Conservation (phyloP, 2,797 vertebrate genomes). For the Tenualosa thibaudeaui region DNA sequence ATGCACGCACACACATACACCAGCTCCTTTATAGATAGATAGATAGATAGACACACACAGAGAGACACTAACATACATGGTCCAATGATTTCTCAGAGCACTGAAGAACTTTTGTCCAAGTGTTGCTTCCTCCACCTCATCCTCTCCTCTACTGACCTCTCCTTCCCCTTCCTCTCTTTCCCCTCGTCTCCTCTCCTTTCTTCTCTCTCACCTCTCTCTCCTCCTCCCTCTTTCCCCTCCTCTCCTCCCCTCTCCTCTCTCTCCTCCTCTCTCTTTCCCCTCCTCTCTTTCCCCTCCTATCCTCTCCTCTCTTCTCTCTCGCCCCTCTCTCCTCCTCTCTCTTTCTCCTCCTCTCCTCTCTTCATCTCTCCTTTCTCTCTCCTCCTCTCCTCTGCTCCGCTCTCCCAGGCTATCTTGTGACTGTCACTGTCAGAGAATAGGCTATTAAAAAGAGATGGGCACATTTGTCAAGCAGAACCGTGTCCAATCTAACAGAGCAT, state of each 20-base stretch:
- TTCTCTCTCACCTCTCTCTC: not conserved
- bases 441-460: slow-evolving; percentile 71
- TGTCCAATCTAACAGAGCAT: slow-evolving; percentile 60
- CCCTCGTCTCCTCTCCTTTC: not conserved
- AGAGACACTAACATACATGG: too few species aligned
- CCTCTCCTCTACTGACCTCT: too few species aligned
- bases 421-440: slow-evolving; percentile 62
- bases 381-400: not conserved
- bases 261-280: not conserved
- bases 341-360: not conserved
- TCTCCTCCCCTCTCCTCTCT: not conserved
- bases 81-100: too few species aligned
- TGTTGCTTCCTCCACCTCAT: not conserved
- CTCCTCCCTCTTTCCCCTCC: not conserved
- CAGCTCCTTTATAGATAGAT: too few species aligned
- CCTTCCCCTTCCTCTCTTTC: not conserved
- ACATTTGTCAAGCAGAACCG: slow-evolving; percentile 57
- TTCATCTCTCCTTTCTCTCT: too few species aligned
- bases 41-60: too few species aligned
- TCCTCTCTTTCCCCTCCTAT: not conserved
- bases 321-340: not conserved
- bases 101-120: too few species aligned
- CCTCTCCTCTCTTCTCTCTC: not conserved
- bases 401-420: slow-evolving; percentile 39
- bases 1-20: too few species aligned